Base-by-base conservation (phyloP, 2,797 vertebrate species). In the Alectoris magna region DNA sequence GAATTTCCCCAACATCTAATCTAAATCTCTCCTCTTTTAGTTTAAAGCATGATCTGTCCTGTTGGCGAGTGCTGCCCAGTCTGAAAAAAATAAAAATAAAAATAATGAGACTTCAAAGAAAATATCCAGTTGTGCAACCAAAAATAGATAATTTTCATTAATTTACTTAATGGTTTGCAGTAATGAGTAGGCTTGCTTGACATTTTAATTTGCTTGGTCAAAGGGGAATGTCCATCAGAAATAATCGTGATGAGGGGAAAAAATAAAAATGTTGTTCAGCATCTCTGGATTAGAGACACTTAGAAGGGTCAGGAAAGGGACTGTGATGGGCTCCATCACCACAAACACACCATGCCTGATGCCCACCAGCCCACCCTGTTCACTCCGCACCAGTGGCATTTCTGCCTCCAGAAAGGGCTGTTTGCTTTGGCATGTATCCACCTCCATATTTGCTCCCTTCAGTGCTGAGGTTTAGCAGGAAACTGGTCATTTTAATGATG, bases 301-400 rank as follows among this genome's bases (percentile, higher is more conserved):
- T 12, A 76, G 51, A 62, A 9, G 17, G 14, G 36, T 69, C 3
- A 0, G 39, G 17, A 71, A 44, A 24, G 8, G 29, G 31, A 7
- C 4, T 29, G 11, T 36, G 24, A 48, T 39, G 67, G 43, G 10
- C 9, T 84, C 48, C 39, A 58, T 17, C 38, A 55, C 8, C 39
- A n/a, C 27, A 67, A 69, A 60, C 13, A 23, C 38, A 27, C 8
- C 3, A 9, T 0, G 0, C 23, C 36, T 23, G 43, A 29, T 51
- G 21, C 41, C 22, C 17, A 0, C 51, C 62, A 36, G 18, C 66
- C 53, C 0, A 0, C 17, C 64, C 51, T 7, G 0, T 38, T 85
- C 64, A 27, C 46, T 19, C 19, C 41, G 10, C 1, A 0, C 58
- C 41, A 68, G n/a, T 31, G 46, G 36, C 7, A 66, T 44, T 14